These are phyloP conservation scores for Drosophila maculinotata DNA, from an alignment of 2,888 invertebrate genomes.

Conservation along the genomic window DNA sequence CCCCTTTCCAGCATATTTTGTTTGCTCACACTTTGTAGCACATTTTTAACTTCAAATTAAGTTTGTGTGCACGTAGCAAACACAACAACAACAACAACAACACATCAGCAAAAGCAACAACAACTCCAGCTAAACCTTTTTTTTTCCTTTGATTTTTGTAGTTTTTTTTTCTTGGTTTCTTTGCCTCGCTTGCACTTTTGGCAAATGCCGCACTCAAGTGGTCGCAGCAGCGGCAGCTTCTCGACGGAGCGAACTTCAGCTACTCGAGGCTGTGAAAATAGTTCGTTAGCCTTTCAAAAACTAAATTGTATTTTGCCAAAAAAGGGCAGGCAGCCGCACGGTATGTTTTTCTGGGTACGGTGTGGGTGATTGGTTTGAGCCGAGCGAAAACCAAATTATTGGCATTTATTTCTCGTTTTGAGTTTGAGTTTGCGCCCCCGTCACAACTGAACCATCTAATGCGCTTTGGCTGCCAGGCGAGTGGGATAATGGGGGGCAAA, in stretches of 20 bases:
- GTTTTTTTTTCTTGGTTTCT: conserved; percentile 15
- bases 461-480: conserved; percentile 57
- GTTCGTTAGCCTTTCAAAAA: conserved; percentile 78
- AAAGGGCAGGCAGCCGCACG: conserved; percentile 61
- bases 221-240: conserved; percentile 32
- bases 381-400: conserved; percentile 74
- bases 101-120: conserved; percentile 16
- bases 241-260: conserved; percentile 19
- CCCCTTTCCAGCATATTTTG: conserved; percentile 33
- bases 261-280: conserved; percentile 73
- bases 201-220: conserved; percentile 62
- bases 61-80: conserved; percentile 81
- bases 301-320: conserved; percentile 76
- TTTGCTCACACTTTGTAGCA: conserved; percentile 72
- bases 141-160: conserved; percentile 66
- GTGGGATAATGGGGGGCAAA: not conserved
- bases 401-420: conserved; percentile 81
- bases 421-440: conserved; percentile 46
- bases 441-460: conserved; percentile 75
- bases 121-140: conserved; percentile 58
- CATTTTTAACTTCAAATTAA: conserved; percentile 78
- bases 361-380: conserved; percentile 77
- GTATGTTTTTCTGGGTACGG: conserved; percentile 1
- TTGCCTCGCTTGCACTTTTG: conserved; percentile 75
- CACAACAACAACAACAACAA: conserved; percentile 57